A percentile compares a stretch with the other conserved stretches of the same genome.
Conservation (phyloP, 2,888 invertebrate species). For the Lasioglossum zephyrum region DNA sequence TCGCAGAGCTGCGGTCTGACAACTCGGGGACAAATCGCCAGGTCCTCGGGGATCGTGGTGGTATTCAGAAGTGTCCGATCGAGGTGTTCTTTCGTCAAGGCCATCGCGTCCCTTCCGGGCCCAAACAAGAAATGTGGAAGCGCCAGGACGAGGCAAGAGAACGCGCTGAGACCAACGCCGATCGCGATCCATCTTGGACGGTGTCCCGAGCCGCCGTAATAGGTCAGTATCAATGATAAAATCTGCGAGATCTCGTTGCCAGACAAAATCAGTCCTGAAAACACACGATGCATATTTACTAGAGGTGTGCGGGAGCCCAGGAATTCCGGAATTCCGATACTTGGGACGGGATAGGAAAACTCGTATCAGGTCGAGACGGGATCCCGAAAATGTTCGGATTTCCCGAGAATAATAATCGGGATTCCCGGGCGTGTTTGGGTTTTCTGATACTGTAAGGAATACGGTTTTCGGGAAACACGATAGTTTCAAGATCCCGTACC, state of each 20-base stretch:
- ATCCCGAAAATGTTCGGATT: too few species aligned
- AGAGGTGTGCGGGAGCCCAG: too few species aligned
- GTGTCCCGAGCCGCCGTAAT: slow-evolving; percentile 88
- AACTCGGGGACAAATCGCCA: slow-evolving; percentile 77
- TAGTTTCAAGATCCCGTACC: too few species aligned
- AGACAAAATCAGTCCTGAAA: slow-evolving; percentile 87
- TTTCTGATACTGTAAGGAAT: too few species aligned
- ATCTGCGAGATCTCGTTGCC: slow-evolving; percentile 90
- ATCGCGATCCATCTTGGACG: slow-evolving; percentile 89
- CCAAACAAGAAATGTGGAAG: slow-evolving; percentile 88
- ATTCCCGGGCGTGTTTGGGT: too few species aligned
- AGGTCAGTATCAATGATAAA: slow-evolving; percentile 87
- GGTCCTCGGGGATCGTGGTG: slow-evolving; percentile 68
- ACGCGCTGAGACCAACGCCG: slow-evolving; percentile 87
- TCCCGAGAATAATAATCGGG: too few species aligned
- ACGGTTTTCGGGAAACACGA: too few species aligned
- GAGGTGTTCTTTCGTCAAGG: slow-evolving; percentile 84
- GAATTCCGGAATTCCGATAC: too few species aligned
- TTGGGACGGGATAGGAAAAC: too few species aligned
- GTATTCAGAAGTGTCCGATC: slow-evolving; percentile 77
- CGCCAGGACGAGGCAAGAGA: slow-evolving; percentile 87
- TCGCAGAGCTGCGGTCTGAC: slow-evolving; percentile 84
- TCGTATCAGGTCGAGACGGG: too few species aligned
- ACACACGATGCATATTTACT: not conserved
- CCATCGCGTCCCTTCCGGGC: slow-evolving; percentile 85